Percentiles rank a stretch among this genome's conserved stretches.
phyloP scores from a whole-genome alignment of 92 coral and sea anemone genomes.

The Heliopora coerulea region DNA sequence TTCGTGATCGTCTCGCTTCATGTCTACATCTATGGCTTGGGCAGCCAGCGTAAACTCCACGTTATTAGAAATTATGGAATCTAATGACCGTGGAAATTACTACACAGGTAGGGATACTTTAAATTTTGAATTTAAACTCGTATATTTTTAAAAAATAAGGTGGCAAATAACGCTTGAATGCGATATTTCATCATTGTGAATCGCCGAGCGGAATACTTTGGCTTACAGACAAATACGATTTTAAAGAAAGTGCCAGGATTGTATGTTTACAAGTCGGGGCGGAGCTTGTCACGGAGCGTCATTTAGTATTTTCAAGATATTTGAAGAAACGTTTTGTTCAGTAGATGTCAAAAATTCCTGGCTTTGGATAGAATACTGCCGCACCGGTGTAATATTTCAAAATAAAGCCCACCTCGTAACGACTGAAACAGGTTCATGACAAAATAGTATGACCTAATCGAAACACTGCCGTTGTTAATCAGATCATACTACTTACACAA shows the following conservation, averaged over 20 bases:
- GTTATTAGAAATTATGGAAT: conserved; percentile 19
- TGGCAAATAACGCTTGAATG: too few relatives aligned
- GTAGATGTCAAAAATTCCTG: not conserved
- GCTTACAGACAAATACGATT: too few relatives aligned
- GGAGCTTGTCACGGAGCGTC: too few relatives aligned
- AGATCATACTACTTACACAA: not conserved
- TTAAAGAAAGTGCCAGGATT: too few relatives aligned
- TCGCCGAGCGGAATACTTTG: too few relatives aligned
- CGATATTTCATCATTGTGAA: too few relatives aligned
- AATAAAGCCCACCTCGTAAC: conserved; percentile 2
- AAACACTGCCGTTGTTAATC: conserved; percentile 3
- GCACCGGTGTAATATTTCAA: conserved; percentile 22
- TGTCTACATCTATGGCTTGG: conserved; percentile 9
- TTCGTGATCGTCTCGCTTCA: not conserved
- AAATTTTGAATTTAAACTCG: not conserved
- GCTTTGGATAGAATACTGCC: too few relatives aligned
- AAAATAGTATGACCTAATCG: conserved; percentile 16
- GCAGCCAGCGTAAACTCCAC: conserved; percentile 2
- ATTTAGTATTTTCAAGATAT: too few relatives aligned
- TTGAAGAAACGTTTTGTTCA: conserved; percentile 5
- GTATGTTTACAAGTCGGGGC: too few relatives aligned
- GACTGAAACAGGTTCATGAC: not conserved
- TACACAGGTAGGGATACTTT: conserved; percentile 15
- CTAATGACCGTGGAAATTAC: conserved; percentile 27
- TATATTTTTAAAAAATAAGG: not conserved